Percentiles rank a stretch among this genome's conserved stretches.
These are phyloP conservation scores for Pangasianodon hypophthalmus DNA, from an alignment of 2,113 vertebrate species.

Conservation along the genomic window DNA sequence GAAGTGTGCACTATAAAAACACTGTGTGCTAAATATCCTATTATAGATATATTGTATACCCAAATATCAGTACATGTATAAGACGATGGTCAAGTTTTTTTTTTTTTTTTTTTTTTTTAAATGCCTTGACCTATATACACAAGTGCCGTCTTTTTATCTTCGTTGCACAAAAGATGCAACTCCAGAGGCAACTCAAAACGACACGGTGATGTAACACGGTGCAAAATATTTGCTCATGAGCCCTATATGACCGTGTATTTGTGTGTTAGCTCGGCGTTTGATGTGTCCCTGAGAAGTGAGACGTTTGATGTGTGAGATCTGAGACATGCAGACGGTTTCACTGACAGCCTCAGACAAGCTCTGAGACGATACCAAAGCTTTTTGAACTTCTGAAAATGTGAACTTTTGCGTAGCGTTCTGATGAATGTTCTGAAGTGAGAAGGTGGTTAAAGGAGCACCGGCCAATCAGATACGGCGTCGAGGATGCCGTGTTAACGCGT, in stretches of 20 bases:
- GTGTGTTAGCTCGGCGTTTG: constrained; percentile 56
- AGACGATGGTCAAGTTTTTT: not conserved
- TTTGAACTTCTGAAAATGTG: constrained; percentile 5
- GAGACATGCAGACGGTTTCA: constrained; percentile 56
- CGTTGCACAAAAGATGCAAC: not conserved
- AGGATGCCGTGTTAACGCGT: not conserved
- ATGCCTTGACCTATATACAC: not conserved
- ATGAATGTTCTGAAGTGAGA: not conserved
- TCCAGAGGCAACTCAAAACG: not conserved
- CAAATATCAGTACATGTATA: not conserved
- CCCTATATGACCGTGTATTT: constrained; percentile 60
- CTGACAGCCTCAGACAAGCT: constrained; percentile 51
- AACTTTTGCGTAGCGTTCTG: not conserved
- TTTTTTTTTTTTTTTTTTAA: not conserved
- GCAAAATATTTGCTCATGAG: constrained; percentile 55
- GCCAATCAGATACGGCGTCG: not conserved
- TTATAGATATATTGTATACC: too few relatives aligned
- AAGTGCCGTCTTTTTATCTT: not conserved
- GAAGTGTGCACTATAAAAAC: too few relatives aligned
- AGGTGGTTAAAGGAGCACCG: not conserved
- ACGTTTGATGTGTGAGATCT: constrained; percentile 73
- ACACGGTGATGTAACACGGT: constrained; percentile 65
- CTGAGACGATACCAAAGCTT: constrained; percentile 67
- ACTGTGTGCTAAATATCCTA: too few relatives aligned
- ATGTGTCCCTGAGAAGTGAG: constrained; percentile 61